Percentiles rank a stretch among this genome's conserved stretches.
phyloP scores from a whole-genome alignment of 1,140 invertebrate genomes.

The Diachasma alloeum region DNA sequence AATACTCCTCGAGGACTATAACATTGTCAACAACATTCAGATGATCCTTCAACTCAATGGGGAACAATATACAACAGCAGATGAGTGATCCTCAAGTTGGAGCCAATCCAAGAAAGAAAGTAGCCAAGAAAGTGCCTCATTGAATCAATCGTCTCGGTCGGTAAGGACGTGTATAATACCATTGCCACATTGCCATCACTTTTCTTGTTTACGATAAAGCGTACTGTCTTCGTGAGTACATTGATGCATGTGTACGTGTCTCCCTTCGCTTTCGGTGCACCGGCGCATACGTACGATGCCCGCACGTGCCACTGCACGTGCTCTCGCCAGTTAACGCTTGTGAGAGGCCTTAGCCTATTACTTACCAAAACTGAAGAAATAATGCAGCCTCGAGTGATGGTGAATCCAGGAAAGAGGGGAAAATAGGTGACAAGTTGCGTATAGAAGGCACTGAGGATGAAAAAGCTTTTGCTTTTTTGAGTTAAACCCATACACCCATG shows the following conservation, averaged over 20 bases:
- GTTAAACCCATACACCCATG: constrained; percentile 36
- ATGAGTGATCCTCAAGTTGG: not conserved
- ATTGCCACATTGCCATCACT: not conserved
- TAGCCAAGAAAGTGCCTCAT: not conserved
- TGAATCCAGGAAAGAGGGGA: not conserved
- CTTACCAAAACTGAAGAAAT: not conserved
- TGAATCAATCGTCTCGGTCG: not conserved
- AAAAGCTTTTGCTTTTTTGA: not conserved
- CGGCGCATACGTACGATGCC: constrained; percentile 2
- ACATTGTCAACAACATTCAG: no score
- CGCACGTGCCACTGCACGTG: constrained; percentile 27
- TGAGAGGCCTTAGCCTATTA: not conserved
- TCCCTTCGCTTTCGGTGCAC: constrained; percentile 21
- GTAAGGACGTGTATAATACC: not conserved
- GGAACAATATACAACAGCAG: not conserved
- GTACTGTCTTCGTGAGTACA: not conserved
- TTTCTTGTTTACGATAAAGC: not conserved
- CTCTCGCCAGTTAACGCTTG: not conserved
- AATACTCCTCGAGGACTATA: no score
- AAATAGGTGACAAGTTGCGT: not conserved
- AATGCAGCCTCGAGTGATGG: not conserved
- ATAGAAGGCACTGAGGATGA: not conserved
- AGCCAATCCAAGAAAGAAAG: not conserved
- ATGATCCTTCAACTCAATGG: no score
- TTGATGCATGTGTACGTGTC: not conserved